Percentiles rank a stretch among this genome's conserved stretches.
Evolutionary conservation across 2,888 invertebrate genomes (phyloP).

Genomic region (Cloeon dipterum): DNA sequence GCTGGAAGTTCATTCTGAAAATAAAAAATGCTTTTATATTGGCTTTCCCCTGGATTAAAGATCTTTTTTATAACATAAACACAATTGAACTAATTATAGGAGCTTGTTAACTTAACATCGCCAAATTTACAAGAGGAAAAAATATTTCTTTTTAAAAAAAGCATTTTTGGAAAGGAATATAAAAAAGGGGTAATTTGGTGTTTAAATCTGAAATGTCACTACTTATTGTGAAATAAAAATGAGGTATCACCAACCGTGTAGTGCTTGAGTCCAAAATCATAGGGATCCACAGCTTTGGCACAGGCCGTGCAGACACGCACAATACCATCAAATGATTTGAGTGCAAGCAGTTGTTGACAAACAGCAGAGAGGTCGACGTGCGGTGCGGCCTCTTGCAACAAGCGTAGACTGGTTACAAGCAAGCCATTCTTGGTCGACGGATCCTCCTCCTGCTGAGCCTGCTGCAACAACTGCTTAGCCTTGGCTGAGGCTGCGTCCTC

Average conservation of each 20-base stretch:
- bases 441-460: slow-evolving; percentile 50
- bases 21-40: neutral
- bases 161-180: too few relatives aligned
- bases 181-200: too few relatives aligned
- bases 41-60: neutral
- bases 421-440: slow-evolving; percentile 49
- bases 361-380: slow-evolving; percentile 65
- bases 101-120: too few relatives aligned
- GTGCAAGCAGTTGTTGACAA: slow-evolving; percentile 58
- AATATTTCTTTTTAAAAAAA: too few relatives aligned
- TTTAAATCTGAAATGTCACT: too few relatives aligned
- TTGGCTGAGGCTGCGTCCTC: slow-evolving; percentile 94
- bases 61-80: too few relatives aligned
- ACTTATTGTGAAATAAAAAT: too few relatives aligned
- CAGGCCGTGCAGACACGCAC: slow-evolving; percentile 69
- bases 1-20: neutral
- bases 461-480: slow-evolving; percentile 72
- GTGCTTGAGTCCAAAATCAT: slow-evolving; percentile 66
- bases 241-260: slow-evolving; percentile 28
- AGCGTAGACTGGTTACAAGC: slow-evolving; percentile 50
- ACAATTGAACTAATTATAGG: too few relatives aligned
- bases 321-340: slow-evolving; percentile 68
- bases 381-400: slow-evolving; percentile 75
- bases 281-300: slow-evolving; percentile 71
- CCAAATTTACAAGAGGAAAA: too few relatives aligned